Evolutionary conservation across 2,888 invertebrate genomes (phyloP).

Genomic region (Rhagium mordax): DNA sequence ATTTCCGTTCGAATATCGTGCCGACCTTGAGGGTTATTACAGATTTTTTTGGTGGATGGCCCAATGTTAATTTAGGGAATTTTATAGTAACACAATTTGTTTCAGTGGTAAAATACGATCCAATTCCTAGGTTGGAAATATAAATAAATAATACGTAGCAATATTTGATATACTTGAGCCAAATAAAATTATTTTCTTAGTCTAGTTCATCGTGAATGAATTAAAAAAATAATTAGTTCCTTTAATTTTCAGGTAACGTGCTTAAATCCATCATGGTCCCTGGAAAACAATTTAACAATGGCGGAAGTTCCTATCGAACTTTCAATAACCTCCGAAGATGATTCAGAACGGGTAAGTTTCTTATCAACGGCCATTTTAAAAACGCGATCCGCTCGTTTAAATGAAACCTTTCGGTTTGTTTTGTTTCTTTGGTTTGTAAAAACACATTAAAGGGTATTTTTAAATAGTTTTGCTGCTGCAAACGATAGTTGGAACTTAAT

Average conservation of each 20-base stretch:
- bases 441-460: neutral
- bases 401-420: slow-evolving; percentile 37
- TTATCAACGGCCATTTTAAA: slow-evolving; percentile 45
- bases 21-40: too few species aligned
- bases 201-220: too few species aligned
- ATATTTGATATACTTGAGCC: too few species aligned
- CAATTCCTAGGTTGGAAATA: too few species aligned
- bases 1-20: too few species aligned
- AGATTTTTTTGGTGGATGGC: too few species aligned
- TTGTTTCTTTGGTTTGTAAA: slow-evolving; percentile 22
- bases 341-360: slow-evolving; percentile 61
- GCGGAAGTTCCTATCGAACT: slow-evolving; percentile 56
- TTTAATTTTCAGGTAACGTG: slow-evolving; percentile 60
- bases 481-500: too few species aligned
- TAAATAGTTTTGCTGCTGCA: neutral
- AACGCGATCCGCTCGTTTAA: slow-evolving; percentile 56
- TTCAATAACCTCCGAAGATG: slow-evolving; percentile 55
- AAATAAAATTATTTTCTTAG: too few species aligned
- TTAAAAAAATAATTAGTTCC: slow-evolving; percentile 7
- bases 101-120: too few species aligned
- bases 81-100: too few species aligned
- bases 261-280: slow-evolving; percentile 54
- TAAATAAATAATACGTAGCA: too few species aligned
- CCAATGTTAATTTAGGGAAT: too few species aligned
- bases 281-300: slow-evolving; percentile 58